These are phyloP conservation scores for Sitta europaea DNA, from an alignment of 2,113 vertebrate genomes.

Conservation along the genomic window DNA sequence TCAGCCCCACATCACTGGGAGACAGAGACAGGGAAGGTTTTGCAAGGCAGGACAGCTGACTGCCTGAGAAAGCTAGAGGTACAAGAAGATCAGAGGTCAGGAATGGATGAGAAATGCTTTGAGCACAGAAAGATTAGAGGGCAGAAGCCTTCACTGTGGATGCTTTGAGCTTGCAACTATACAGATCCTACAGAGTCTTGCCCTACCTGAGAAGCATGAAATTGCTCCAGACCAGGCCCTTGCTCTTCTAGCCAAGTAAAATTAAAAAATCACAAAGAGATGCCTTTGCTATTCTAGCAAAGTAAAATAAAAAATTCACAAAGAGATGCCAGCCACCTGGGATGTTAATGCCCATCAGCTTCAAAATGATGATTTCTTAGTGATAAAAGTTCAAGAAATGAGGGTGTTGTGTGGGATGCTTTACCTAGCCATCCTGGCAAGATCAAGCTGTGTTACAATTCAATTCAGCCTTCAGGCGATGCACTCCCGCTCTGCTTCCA, in stretches of 20 bases:
- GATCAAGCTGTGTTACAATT: neutral
- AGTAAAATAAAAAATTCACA: neutral
- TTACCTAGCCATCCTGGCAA: neutral
- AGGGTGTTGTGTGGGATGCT: neutral
- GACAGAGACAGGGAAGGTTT: neutral
- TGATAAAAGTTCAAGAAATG: neutral
- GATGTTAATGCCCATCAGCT: neutral
- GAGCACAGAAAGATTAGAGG: neutral
- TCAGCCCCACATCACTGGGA: neutral
- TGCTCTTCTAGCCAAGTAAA: neutral
- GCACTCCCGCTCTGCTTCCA: neutral
- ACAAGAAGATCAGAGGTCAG: neutral
- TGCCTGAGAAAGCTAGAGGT: neutral
- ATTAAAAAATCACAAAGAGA: neutral
- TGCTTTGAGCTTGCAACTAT: neutral
- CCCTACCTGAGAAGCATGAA: neutral
- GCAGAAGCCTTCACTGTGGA: neutral
- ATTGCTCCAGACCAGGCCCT: neutral
- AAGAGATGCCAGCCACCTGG: neutral
- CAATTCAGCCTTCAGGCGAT: slow-evolving; percentile 4
- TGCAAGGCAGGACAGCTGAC: neutral
- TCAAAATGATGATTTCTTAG: neutral
- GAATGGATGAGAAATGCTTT: neutral
- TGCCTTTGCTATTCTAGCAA: neutral
- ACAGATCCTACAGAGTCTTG: neutral